Evolutionary conservation across 2,113 vertebrate species (phyloP).

Genomic region (Chelonoidis abingdonii): DNA sequence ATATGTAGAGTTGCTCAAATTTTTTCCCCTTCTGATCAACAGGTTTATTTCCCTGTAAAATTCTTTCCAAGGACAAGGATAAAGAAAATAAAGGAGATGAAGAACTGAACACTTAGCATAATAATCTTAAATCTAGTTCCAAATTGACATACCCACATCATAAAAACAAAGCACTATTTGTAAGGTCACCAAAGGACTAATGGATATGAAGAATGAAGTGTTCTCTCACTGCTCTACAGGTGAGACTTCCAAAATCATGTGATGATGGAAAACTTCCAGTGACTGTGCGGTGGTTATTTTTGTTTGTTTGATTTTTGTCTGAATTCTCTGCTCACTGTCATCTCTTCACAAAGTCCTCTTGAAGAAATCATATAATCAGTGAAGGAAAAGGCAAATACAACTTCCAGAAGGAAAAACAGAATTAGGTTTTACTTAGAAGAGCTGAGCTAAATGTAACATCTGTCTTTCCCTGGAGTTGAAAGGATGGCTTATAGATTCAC

Average conservation of each 20-base stretch:
- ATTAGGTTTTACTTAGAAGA: neutral
- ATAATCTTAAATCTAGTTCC: neutral
- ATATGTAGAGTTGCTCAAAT: neutral
- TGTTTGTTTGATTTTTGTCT: neutral
- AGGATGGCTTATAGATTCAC: neutral
- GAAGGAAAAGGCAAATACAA: neutral
- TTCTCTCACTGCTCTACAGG: neutral
- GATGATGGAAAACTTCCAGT: neutral
- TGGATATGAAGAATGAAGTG: neutral
- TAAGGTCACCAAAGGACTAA: neutral
- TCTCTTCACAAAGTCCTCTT: neutral
- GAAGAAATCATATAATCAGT: neutral
- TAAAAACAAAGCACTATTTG: neutral
- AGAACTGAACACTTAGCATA: conserved; percentile 24
- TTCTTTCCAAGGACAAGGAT: conserved; percentile 49
- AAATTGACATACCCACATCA: neutral
- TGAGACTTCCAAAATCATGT: neutral
- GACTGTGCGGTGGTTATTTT: neutral
- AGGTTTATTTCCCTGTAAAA: conserved; percentile 38
- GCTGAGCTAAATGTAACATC: neutral
- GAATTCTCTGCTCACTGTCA: neutral
- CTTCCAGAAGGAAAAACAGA: neutral
- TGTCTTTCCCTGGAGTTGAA: neutral
- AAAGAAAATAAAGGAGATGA: conserved; percentile 3
- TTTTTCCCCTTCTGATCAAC: conserved; percentile 24